A percentile compares a stretch with the other conserved stretches of the same genome.
phyloP scores from a whole-genome alignment of 2,113 vertebrate genomes.

The Sciurus niger region DNA sequence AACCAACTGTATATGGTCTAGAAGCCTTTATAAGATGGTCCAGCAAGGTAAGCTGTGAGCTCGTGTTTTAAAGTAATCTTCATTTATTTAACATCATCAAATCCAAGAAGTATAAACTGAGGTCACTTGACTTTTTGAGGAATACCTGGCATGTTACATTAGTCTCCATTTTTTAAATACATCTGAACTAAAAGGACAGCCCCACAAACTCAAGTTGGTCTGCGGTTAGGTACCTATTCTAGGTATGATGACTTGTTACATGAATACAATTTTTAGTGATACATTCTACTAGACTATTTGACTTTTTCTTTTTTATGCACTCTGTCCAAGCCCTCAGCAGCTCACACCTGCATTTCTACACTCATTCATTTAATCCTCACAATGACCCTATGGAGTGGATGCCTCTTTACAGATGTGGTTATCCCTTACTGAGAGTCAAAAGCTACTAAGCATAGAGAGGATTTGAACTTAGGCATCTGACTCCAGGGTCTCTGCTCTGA shows the following conservation, averaged over 20 bases:
- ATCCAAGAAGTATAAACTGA: not conserved
- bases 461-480: not conserved
- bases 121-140: not conserved
- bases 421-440: not conserved
- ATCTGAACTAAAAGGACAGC: not conserved
- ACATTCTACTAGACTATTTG: not conserved
- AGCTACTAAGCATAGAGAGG: not conserved
- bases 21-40: not conserved
- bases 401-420: not conserved
- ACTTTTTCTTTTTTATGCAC: not conserved
- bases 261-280: not conserved
- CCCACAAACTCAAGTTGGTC: not conserved
- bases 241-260: not conserved
- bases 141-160: not conserved
- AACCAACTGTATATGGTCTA: not conserved
- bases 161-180: not conserved
- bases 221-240: not conserved
- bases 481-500: not conserved
- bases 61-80: not conserved
- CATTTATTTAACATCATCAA: not conserved
- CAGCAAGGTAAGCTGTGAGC: not conserved
- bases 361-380: not conserved
- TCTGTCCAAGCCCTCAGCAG: not conserved
- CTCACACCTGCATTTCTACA: not conserved
- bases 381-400: not conserved